A percentile compares a stretch with the other conserved stretches of the same genome.
Evolutionary conservation across 2,113 vertebrate genomes (phyloP).

Genomic region (Megalops atlanticus): DNA sequence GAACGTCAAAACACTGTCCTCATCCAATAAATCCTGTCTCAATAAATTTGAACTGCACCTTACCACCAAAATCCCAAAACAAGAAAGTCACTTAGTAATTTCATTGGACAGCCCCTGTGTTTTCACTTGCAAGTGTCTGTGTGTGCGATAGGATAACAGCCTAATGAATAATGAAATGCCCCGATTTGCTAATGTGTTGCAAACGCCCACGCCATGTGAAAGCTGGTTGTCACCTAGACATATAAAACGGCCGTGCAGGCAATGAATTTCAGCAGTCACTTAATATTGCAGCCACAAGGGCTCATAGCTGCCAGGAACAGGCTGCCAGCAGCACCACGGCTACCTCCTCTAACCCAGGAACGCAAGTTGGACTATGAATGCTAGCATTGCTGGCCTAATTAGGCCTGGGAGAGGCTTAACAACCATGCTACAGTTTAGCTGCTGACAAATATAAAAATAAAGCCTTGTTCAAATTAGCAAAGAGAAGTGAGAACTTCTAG

Average conservation of each 20-base stretch:
- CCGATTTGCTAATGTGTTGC: constrained; percentile 67
- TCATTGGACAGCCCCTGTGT: constrained; percentile 29
- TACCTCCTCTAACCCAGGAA: constrained; percentile 73
- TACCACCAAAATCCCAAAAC: neutral
- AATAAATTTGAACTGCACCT: neutral
- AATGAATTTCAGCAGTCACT: constrained; percentile 87
- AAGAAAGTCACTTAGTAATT: constrained; percentile 11
- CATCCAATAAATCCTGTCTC: neutral
- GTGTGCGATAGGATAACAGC: constrained; percentile 81
- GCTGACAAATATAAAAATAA: constrained; percentile 87
- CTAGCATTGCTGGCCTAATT: constrained; percentile 83
- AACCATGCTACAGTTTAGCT: constrained; percentile 83
- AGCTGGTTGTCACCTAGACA: constrained; percentile 85
- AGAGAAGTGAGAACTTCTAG: constrained; percentile 81
- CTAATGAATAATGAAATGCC: constrained; percentile 78
- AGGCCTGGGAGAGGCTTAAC: constrained; percentile 85
- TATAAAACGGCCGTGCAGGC: constrained; percentile 79
- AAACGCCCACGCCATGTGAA: constrained; percentile 62
- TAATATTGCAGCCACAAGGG: constrained; percentile 81
- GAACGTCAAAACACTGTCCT: neutral
- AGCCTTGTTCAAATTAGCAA: constrained; percentile 87
- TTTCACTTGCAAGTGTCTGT: constrained; percentile 68
- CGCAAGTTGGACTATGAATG: constrained; percentile 82
- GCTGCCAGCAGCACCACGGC: constrained; percentile 77
- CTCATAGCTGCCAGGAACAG: constrained; percentile 76